Conservation (phyloP, 2,113 vertebrate species). For the Onychostoma macrolepis region DNA sequence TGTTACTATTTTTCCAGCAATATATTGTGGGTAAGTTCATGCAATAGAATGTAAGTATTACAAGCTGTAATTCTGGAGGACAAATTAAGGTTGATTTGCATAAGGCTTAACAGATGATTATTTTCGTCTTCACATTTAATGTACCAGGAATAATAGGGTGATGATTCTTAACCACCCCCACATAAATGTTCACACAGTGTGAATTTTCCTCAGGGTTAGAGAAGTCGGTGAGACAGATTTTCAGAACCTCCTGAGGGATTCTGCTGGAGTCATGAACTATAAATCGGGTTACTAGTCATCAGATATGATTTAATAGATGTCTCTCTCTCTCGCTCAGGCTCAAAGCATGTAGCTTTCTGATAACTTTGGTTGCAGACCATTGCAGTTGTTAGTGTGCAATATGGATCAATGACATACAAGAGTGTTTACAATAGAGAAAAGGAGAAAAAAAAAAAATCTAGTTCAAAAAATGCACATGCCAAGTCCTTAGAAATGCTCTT, state of each 20-base stretch:
- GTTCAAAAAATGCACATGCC: background rate
- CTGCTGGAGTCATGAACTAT: conserved; percentile 39
- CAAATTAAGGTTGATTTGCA: conserved; percentile 32
- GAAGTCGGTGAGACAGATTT: conserved; percentile 41
- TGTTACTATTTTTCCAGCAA: background rate
- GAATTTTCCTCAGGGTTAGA: conserved; percentile 37
- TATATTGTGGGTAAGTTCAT: background rate
- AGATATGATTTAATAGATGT: conserved; percentile 36
- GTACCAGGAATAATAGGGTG: conserved; percentile 48
- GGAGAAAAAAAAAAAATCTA: background rate
- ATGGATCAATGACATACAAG: background rate
- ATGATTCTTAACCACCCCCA: background rate
- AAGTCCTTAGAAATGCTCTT: background rate
- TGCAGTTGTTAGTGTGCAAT: background rate
- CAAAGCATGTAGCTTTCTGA: conserved; percentile 13
- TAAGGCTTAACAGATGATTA: conserved; percentile 17
- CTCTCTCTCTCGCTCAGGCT: conserved; percentile 42
- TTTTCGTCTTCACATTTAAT: conserved; percentile 24
- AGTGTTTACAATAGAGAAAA: conserved; percentile 1
- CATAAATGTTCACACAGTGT: conserved; percentile 10
- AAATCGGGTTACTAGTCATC: conserved; percentile 52
- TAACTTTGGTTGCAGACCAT: background rate
- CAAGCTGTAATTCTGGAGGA: conserved; percentile 4
- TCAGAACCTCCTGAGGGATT: conserved; percentile 33
- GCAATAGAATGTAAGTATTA: background rate